Conservation (phyloP, 64 coral and sea anemone species). For the Montipora foliosa region DNA sequence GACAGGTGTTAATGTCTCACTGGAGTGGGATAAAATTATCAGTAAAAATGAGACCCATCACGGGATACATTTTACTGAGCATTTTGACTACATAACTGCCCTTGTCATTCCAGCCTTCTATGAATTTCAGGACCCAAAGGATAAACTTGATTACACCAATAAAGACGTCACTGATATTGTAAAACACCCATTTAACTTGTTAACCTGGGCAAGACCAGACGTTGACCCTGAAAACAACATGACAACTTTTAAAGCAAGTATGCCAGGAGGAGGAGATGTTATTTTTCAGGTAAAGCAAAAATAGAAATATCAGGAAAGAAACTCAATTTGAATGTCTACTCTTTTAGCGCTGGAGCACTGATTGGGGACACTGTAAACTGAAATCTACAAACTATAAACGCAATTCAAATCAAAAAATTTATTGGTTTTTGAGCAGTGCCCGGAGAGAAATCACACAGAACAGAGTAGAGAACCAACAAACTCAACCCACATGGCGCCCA, state of each 20-base stretch:
- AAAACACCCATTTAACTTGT: slow-evolving; percentile 19
- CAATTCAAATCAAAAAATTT: too few species aligned
- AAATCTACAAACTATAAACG: too few species aligned
- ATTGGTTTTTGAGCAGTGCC: too few species aligned
- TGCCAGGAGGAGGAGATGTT: slow-evolving; percentile 45
- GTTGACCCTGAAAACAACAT: slow-evolving; percentile 29
- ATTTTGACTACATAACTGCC: slow-evolving; percentile 22
- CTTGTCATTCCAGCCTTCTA: slow-evolving; percentile 62
- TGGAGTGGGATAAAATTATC: slow-evolving; percentile 10
- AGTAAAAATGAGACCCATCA: not conserved
- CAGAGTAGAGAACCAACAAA: too few species aligned
- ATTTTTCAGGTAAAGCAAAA: slow-evolving; percentile 13
- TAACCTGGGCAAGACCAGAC: not conserved
- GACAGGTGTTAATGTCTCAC: not conserved
- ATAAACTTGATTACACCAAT: slow-evolving; percentile 18
- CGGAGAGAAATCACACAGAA: too few species aligned
- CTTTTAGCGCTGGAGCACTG: too few species aligned
- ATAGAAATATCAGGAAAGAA: too few species aligned
- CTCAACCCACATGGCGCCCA: too few species aligned
- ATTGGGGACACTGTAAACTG: too few species aligned
- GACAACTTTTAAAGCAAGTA: slow-evolving; percentile 26
- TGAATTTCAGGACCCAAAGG: slow-evolving; percentile 67
- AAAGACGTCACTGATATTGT: not conserved
- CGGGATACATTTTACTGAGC: slow-evolving; percentile 4
- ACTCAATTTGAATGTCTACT: too few species aligned